These are phyloP conservation scores for Glyptemys insculpta DNA, from an alignment of 2,797 vertebrate species.

Conservation along the genomic window DNA sequence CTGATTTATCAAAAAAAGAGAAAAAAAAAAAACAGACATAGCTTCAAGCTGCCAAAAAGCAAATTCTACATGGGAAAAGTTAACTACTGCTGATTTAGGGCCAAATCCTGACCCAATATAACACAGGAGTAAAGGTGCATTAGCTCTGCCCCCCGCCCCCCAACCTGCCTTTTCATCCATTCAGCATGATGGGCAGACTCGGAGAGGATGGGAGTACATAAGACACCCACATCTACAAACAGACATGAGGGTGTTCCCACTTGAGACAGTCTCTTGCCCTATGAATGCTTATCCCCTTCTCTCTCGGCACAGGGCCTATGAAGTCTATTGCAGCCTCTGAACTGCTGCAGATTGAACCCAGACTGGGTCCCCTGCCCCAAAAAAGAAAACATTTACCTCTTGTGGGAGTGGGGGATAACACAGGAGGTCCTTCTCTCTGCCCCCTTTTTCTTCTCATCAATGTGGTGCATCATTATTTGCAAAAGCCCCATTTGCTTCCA, in stretches of 20 bases:
- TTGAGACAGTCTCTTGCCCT: not conserved
- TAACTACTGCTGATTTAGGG: not conserved
- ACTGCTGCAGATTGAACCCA: not conserved
- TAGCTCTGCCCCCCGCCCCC: accelerated
- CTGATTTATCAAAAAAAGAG: not conserved
- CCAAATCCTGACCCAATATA: not conserved
- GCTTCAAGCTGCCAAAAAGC: not conserved
- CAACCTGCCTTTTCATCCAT: not conserved
- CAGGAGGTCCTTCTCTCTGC: not conserved
- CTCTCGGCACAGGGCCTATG: not conserved
- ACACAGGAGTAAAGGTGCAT: not conserved
- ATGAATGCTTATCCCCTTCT: not conserved
- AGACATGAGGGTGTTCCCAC: not conserved
- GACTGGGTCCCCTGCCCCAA: not conserved
- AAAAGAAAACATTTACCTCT: not conserved
- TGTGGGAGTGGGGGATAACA: accelerated
- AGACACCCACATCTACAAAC: not conserved
- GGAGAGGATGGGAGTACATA: not conserved
- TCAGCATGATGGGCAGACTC: not conserved
- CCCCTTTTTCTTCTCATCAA: not conserved
- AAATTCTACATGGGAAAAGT: not conserved
- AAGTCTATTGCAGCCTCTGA: not conserved
- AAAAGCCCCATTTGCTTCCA: accelerated
- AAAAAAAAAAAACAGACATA: not conserved
- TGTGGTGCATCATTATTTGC: not conserved